Evolutionary conservation across 2,888 invertebrate genomes (phyloP).

Genomic region (Flabesymbios commensalis): DNA sequence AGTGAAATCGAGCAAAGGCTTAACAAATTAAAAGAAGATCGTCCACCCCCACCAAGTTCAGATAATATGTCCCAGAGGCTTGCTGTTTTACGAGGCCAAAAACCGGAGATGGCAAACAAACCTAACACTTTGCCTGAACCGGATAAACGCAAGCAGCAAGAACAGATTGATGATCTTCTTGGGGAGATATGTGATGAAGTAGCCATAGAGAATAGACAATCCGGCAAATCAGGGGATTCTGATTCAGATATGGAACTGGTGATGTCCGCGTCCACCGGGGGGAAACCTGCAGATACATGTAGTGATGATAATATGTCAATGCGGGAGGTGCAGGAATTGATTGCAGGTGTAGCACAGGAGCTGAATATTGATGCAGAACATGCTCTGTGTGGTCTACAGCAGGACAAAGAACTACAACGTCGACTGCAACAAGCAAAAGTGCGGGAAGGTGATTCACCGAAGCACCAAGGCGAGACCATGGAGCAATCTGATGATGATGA

Average conservation of each 20-base stretch:
- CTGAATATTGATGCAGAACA: conserved; percentile 49
- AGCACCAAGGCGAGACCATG: background rate
- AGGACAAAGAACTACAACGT: conserved; percentile 52
- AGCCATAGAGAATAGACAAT: too few relatives aligned
- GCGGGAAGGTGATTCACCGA: background rate
- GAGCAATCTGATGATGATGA: background rate
- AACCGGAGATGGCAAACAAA: conserved; percentile 12
- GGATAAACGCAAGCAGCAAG: conserved; percentile 44
- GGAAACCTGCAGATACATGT: too few relatives aligned
- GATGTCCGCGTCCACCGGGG: too few relatives aligned
- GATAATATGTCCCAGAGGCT: conserved; percentile 19
- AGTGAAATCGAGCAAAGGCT: conserved; percentile 37
- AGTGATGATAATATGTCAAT: too few relatives aligned
- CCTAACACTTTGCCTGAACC: background rate
- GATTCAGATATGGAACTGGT: too few relatives aligned
- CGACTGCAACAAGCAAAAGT: conserved; percentile 42
- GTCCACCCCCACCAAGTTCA: conserved; percentile 11
- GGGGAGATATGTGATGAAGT: conserved; percentile 54
- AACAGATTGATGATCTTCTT: conserved; percentile 51
- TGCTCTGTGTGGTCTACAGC: conserved; percentile 44
- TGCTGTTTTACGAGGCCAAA: conserved; percentile 18
- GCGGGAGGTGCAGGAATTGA: conserved; percentile 45
- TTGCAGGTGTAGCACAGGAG: conserved; percentile 44
- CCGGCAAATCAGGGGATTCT: too few relatives aligned
- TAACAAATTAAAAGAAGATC: conserved; percentile 40